Evolutionary conservation across 2,888 invertebrate genomes (phyloP).

Genomic region (Drosophila infuscata): DNA sequence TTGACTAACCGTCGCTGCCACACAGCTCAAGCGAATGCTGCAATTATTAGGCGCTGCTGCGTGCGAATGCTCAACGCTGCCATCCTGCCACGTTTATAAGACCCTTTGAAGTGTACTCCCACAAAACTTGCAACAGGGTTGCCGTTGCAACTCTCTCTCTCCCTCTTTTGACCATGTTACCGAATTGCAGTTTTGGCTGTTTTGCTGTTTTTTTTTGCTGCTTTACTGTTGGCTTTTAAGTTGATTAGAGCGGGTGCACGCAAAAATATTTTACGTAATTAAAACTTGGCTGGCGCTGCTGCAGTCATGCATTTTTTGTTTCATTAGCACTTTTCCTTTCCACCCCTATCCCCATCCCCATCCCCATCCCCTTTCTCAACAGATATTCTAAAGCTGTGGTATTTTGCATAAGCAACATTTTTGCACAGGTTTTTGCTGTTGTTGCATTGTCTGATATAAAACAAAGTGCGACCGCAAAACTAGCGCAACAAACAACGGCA

Average conservation of each 20-base stretch:
- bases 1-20: slow-evolving; percentile 43
- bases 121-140: slow-evolving; percentile 25
- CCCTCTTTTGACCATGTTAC: slow-evolving; percentile 58
- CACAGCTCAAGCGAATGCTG: slow-evolving; percentile 34
- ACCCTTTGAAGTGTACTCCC: slow-evolving; percentile 34
- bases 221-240: slow-evolving; percentile 64
- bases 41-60: slow-evolving; percentile 58
- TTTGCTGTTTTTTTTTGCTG: slow-evolving; percentile 15
- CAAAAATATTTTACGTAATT: slow-evolving; percentile 80
- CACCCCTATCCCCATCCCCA: background rate
- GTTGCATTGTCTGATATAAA: slow-evolving; percentile 65
- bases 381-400: slow-evolving; percentile 7
- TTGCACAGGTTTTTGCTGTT: slow-evolving; percentile 41
- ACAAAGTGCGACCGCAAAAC: slow-evolving; percentile 74
- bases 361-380: background rate
- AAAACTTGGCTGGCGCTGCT: slow-evolving; percentile 68
- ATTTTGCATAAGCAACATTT: slow-evolving; percentile 58
- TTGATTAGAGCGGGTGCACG: slow-evolving; percentile 73
- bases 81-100: slow-evolving; percentile 51
- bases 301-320: slow-evolving; percentile 56
- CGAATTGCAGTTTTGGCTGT: slow-evolving; percentile 67
- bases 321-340: background rate
- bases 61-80: slow-evolving; percentile 25
- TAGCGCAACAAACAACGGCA: slow-evolving; percentile 68
- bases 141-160: slow-evolving; percentile 52